Evolutionary conservation across 2,888 invertebrate species (phyloP), one percentile per base, ranked within the genome.

Genomic region (Frankliniella intonsa): DNA sequence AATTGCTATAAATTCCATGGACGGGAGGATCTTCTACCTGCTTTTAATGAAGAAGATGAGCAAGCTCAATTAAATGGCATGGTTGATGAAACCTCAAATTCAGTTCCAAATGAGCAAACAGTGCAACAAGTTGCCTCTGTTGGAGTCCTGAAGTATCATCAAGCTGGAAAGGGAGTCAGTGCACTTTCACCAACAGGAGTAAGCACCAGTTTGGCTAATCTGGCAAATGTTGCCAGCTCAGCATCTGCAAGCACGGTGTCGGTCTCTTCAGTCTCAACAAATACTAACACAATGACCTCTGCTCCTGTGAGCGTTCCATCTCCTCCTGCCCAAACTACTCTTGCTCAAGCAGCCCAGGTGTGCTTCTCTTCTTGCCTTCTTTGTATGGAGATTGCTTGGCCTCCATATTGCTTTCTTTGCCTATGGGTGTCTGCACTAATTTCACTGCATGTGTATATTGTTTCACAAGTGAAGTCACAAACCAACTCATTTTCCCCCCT

Each of bases 1-100:
- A 98, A 98, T 90, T 98, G 98, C 89, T 98, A 98, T 91, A 97
- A 97, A 90, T 98, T 95, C 90, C 98, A 98, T 89, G 97, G 97
- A 0, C 92, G 98, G 85, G 97, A 97, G 89, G 98, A 98, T 88
- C 91, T 98, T 84, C 90, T 98, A 86, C 97, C 98, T 22, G 96
- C 97, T 76, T 98, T 98, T 90, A 94, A 93, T 82, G 97, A 97
- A 87, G 96, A 97, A 83, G 95, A 96, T 83, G 96, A 96, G 80
- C 83, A 84, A 27, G 83, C 84, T 49, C 69, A 76, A 12, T 12
- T 76, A 84, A 94, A 95, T 85, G 91, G 92, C 25, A 92, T 91
- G 86, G 89, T 90, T 87, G 85, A 91, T 86, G 89, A 93, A 86
- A 88, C 91, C 86, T 87, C 89, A 85, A 88, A 89, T 85, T 88